These are phyloP conservation scores for Tethya wilhelma DNA, from an alignment of 37 sponge, comb jelly and placozoan genomes.

Conservation along the genomic window DNA sequence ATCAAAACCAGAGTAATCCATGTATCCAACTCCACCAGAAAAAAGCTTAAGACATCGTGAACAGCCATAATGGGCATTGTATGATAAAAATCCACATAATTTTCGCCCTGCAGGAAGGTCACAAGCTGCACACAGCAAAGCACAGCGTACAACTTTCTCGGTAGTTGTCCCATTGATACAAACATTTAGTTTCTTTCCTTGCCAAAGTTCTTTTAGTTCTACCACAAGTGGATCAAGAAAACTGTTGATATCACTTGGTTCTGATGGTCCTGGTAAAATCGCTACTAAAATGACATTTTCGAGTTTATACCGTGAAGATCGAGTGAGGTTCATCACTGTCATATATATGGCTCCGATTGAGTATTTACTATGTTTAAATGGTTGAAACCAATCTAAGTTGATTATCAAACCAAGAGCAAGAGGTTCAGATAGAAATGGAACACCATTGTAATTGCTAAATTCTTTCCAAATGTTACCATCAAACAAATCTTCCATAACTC, in stretches of 20 bases:
- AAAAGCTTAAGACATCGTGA: slow-evolving; percentile 13
- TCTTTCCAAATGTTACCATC: slow-evolving; percentile 42
- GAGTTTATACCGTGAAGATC: slow-evolving; percentile 31
- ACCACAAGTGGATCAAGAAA: slow-evolving; percentile 47
- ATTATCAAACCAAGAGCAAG: slow-evolving; percentile 19
- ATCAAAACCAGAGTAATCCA: slow-evolving; percentile 44
- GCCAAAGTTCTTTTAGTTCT: slow-evolving; percentile 41
- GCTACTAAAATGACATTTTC: slow-evolving; percentile 58
- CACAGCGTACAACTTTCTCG: slow-evolving; percentile 20
- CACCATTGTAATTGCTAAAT: not conserved
- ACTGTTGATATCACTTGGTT: slow-evolving; percentile 54
- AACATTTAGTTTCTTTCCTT: slow-evolving; percentile 43
- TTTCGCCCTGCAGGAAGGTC: slow-evolving; percentile 67
- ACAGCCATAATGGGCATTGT: slow-evolving; percentile 36
- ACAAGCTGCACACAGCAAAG: slow-evolving; percentile 41
- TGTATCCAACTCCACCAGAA: not conserved
- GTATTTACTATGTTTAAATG: slow-evolving; percentile 36
- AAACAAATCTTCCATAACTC: slow-evolving; percentile 6
- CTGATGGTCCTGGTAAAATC: slow-evolving; percentile 66
- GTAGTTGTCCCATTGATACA: not conserved
- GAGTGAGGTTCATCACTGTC: slow-evolving; percentile 51
- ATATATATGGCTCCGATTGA: slow-evolving; percentile 68
- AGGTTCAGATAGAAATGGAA: slow-evolving; percentile 6
- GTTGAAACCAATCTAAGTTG: slow-evolving; percentile 62
- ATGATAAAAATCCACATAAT: slow-evolving; percentile 52